These are phyloP conservation scores for Dinocampus coccinellae DNA, from an alignment of 2,888 invertebrate genomes.

Conservation along the genomic window DNA sequence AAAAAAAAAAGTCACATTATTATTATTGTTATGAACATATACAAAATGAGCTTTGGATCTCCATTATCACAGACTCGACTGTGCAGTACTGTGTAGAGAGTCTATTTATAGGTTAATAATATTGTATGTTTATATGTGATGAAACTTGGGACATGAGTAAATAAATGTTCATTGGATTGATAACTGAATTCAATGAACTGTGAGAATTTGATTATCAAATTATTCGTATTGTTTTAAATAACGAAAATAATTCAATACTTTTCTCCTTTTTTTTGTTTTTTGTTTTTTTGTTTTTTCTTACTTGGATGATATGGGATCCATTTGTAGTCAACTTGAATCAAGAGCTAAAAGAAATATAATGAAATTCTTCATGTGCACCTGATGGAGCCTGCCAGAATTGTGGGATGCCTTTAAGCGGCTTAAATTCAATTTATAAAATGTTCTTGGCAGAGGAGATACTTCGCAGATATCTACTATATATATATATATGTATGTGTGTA, in stretches of 20 bases:
- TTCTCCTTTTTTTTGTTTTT: too few relatives aligned
- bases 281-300: too few relatives aligned
- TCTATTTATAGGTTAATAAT: too few relatives aligned
- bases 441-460: conserved; percentile 44
- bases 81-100: too few relatives aligned
- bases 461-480: background rate
- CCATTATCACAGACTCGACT: background rate
- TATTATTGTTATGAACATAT: background rate
- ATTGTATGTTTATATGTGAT: background rate
- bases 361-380: background rate
- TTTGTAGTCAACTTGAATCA: background rate
- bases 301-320: too few relatives aligned
- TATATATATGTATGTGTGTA: background rate
- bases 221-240: too few relatives aligned
- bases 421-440: conserved; percentile 53
- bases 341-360: conserved; percentile 7
- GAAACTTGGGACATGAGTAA: background rate
- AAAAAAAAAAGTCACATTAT: too few relatives aligned
- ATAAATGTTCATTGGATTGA: background rate
- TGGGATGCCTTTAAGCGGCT: conserved; percentile 42
- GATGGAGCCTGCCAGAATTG: conserved; percentile 45
- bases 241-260: too few relatives aligned
- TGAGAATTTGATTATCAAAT: too few relatives aligned
- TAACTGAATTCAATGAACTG: too few relatives aligned
- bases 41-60: background rate